These are phyloP conservation scores for Sarcophilus harrisii DNA, from an alignment of 2,797 vertebrate genomes.

Conservation along the genomic window DNA sequence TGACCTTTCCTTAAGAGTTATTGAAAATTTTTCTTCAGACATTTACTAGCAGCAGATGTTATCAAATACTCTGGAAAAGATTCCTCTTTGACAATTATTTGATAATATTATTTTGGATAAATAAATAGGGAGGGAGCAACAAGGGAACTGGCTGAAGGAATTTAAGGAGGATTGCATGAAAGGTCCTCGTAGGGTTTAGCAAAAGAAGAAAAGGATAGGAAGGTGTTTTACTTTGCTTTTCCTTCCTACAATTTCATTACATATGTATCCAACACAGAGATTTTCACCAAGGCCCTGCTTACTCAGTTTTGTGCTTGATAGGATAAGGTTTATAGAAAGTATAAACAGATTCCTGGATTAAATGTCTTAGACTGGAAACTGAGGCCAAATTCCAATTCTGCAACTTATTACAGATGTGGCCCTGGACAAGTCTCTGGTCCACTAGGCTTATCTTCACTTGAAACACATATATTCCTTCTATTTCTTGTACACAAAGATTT, in stretches of 20 bases:
- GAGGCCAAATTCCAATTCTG: neutral
- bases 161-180: neutral
- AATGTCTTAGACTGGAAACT: neutral
- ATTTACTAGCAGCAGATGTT: slow-evolving; percentile 64
- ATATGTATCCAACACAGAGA: neutral
- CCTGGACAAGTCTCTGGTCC: too few species aligned
- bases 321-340: neutral
- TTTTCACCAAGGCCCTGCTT: neutral
- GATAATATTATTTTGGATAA: slow-evolving; percentile 20
- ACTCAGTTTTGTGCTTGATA: neutral
- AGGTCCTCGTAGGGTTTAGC: slow-evolving; percentile 8
- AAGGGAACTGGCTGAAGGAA: neutral
- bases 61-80: slow-evolving; percentile 37
- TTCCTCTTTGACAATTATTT: slow-evolving; percentile 47
- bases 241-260: too few species aligned
- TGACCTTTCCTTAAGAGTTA: neutral
- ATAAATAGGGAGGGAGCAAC: slow-evolving; percentile 22
- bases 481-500: too few species aligned
- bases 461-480: too few species aligned
- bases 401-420: neutral
- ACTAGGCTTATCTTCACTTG: too few species aligned
- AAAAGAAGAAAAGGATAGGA: slow-evolving; percentile 11
- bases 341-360: neutral
- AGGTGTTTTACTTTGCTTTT: neutral
- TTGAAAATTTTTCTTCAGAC: slow-evolving; percentile 53